Base-by-base conservation (phyloP, 2,113 vertebrate genomes). In the Ceyx melanurus region DNA sequence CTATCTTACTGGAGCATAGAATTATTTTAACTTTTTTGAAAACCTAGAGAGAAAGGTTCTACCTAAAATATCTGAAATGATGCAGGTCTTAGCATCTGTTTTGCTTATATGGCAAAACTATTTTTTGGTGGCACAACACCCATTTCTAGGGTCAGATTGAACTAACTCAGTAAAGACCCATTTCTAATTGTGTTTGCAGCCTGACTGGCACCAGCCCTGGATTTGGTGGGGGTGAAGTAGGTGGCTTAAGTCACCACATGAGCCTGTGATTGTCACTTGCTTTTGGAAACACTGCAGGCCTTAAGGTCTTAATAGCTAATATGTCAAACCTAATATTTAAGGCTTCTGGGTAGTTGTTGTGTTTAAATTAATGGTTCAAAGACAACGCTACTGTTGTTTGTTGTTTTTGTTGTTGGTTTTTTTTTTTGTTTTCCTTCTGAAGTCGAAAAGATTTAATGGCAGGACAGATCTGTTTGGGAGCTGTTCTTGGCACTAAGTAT, bases 181-280 rank as follows among this genome's bases (percentile, higher is more conserved):
- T 66, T 68, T 43, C 22, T 54, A 82, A 10, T 14, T 3, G 1
- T 58, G n/a, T 64, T 50, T 19, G 28, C 28, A 54, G 50, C 76
- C 20, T 58, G 17, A 5, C 7, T 18, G 40, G 5, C 21, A 2
- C 45, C 54, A 26, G 21, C 29, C 10, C 19, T 21, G 28, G 7
- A 21, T 48, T 43, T 53, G 28, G 8, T 56, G 48, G 11, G 28
- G 14, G 5, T 31, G 56, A 61, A 56, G 64, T n/a, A 9, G 26
- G 40, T 56, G 45, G 8, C 48, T 48, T 9, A 21, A 60, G 43
- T 40, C 20, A 3, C 43, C 0, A 0, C 6, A 1, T 6, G 9
- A 51, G 20, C 28, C 11, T 26, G 10, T 42, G 78, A 6, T 43
- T 75, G 50, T 64, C 43, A 15, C 40, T 73, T 56, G 51, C 50